Conservation (phyloP, 2,888 invertebrate species). For the Nyleta sp. region DNA sequence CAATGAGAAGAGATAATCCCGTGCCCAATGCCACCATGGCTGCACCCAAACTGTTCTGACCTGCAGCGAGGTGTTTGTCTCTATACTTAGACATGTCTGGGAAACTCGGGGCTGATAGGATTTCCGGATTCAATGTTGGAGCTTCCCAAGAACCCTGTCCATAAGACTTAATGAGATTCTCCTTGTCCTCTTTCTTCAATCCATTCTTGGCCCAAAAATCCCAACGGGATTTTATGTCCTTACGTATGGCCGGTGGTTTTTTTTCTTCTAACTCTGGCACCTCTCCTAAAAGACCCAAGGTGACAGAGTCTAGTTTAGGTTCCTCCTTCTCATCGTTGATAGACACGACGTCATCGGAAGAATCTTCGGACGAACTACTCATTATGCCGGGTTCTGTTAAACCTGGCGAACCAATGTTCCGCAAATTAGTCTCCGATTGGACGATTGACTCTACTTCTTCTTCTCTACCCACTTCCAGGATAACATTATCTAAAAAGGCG, state of each 20-base stretch:
- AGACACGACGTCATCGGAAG: no score
- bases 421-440: no score
- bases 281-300: no score
- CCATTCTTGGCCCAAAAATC: conserved; percentile 22
- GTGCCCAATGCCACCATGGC: conserved; percentile 26
- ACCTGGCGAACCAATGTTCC: no score
- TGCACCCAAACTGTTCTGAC: conserved; percentile 24
- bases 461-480: no score
- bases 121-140: conserved; percentile 35
- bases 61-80: conserved; percentile 32
- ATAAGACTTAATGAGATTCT: neutral
- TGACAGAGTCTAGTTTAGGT: no score
- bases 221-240: neutral
- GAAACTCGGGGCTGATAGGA: neutral
- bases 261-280: no score
- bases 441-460: no score
- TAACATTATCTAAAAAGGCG: no score
- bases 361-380: no score
- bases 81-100: conserved; percentile 37
- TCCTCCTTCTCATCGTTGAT: no score
- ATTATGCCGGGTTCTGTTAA: no score
- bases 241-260: neutral
- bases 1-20: neutral
- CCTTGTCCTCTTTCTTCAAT: conserved; percentile 23
- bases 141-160: conserved; percentile 3